phyloP scores from a whole-genome alignment of 1,140 invertebrate species.

The Rhynchophorus ferrugineus region DNA sequence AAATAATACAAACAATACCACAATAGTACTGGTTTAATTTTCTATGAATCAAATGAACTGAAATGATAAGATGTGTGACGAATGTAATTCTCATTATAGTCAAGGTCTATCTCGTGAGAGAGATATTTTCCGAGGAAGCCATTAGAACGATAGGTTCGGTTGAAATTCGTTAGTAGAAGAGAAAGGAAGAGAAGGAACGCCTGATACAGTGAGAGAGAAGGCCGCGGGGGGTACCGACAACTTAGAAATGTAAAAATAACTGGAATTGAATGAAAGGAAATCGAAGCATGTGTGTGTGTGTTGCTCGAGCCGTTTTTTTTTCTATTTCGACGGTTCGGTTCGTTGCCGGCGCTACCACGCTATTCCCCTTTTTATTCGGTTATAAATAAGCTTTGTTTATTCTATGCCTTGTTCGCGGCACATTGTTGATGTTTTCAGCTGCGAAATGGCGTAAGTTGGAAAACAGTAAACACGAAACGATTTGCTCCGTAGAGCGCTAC shows the following conservation, averaged over 20 bases:
- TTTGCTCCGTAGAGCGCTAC: too few species aligned
- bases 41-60: neutral
- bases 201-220: neutral
- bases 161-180: slow-evolving; percentile 8
- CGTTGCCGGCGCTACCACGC: neutral
- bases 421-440: too few species aligned
- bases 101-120: neutral
- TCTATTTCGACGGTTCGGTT: neutral
- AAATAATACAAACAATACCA: too few species aligned
- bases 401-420: too few species aligned
- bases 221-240: neutral
- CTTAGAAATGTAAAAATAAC: slow-evolving; percentile 12
- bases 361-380: too few species aligned
- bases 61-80: neutral
- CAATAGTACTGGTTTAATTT: too few species aligned
- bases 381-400: too few species aligned
- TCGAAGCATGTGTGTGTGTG: slow-evolving; percentile 5
- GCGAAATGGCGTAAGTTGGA: too few species aligned
- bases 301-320: neutral
- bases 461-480: too few species aligned
- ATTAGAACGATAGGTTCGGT: slow-evolving; percentile 8
- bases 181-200: slow-evolving; percentile 3
- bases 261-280: slow-evolving; percentile 14
- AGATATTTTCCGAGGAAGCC: slow-evolving; percentile 9
- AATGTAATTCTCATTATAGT: neutral